phyloP scores from a whole-genome alignment of 1,140 invertebrate genomes.

The Megalopta genalis region DNA sequence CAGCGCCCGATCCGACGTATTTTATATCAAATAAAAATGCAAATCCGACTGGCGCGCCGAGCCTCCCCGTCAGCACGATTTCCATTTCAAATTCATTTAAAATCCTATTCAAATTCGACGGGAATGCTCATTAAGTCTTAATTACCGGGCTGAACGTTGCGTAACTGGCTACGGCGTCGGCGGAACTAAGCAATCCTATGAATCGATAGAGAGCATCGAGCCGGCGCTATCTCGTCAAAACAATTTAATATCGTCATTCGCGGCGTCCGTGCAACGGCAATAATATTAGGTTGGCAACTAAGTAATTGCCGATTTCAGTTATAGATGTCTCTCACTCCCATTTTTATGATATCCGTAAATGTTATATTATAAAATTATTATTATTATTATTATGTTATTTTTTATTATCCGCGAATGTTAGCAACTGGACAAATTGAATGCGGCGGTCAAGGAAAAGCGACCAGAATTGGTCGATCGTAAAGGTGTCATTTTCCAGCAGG shows the following conservation, averaged over 20 bases:
- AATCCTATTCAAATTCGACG: conserved; percentile 38
- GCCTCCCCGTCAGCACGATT: conserved; percentile 2
- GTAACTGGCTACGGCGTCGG: not conserved
- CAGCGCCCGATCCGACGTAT: not conserved
- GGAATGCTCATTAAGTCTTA: conserved; percentile 26
- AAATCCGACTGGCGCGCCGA: not conserved
- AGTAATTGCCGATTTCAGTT: too few species aligned
- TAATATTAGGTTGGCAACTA: too few species aligned
- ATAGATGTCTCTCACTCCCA: too few species aligned
- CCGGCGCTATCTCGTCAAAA: not conserved
- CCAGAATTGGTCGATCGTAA: too few species aligned
- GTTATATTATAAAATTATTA: too few species aligned
- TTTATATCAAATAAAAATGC: conserved; percentile 28
- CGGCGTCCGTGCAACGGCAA: too few species aligned
- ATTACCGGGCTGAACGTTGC: conserved; percentile 1
- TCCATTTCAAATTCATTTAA: conserved; percentile 43
- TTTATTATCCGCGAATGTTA: too few species aligned
- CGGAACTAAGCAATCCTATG: not conserved
- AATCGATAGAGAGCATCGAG: not conserved
- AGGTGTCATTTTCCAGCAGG: too few species aligned
- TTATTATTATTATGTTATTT: too few species aligned
- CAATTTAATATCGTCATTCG: not conserved
- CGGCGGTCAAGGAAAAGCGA: too few species aligned
- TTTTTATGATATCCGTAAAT: too few species aligned
- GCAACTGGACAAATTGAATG: too few species aligned